Percentiles rank a stretch among this genome's conserved stretches.
Evolutionary conservation across 2,113 vertebrate species (phyloP).

Genomic region (Oryzias javanicus): DNA sequence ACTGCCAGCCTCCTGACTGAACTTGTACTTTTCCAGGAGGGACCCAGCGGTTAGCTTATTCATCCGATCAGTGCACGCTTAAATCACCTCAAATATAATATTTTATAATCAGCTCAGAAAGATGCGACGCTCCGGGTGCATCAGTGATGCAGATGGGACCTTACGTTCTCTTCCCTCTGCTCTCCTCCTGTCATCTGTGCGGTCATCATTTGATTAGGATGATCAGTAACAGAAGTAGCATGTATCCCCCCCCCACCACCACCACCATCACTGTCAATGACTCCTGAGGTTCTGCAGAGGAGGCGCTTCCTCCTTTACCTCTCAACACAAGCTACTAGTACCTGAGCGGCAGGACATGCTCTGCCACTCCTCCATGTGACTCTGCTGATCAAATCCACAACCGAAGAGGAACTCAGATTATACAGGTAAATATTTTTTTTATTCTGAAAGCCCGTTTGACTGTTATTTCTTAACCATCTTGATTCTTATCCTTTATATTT

Average conservation of each 20-base stretch:
- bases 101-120: too few relatives aligned
- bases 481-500: not conserved
- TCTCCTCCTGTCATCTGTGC: constrained; percentile 15
- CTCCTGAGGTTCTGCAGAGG: constrained; percentile 48
- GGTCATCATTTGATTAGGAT: constrained; percentile 50
- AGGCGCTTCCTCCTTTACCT: constrained; percentile 43
- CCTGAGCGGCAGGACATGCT: constrained; percentile 26
- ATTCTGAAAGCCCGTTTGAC: not conserved
- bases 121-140: too few relatives aligned
- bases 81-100: too few relatives aligned
- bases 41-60: too few relatives aligned
- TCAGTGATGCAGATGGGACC: not conserved
- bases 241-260: constrained; percentile 1
- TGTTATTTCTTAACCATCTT: not conserved
- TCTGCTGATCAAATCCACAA: not conserved
- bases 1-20: too few relatives aligned
- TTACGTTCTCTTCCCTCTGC: constrained; percentile 5
- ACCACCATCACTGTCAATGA: constrained; percentile 20
- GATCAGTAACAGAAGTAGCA: constrained; percentile 21
- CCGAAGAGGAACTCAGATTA: constrained; percentile 2
- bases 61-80: too few relatives aligned
- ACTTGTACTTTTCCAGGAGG: too few relatives aligned
- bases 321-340: constrained; percentile 27
- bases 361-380: constrained; percentile 36
- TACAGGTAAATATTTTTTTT: constrained; percentile 25